Evolutionary conservation across 2,888 invertebrate genomes (phyloP).

Genomic region (Gymnoscelis rufifasciata): DNA sequence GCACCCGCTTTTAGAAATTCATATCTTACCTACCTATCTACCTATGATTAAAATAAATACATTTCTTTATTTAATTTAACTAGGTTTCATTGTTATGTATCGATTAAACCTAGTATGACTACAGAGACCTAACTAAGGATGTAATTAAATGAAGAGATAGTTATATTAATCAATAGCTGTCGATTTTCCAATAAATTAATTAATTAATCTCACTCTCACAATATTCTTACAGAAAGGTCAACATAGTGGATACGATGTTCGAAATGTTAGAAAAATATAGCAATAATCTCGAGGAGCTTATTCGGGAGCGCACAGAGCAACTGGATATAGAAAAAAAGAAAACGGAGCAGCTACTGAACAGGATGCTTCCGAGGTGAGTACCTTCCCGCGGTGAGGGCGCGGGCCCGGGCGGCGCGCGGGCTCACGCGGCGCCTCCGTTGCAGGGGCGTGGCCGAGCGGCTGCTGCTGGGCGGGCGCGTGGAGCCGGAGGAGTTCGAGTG

Average conservation of each 20-base stretch:
- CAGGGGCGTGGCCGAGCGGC: conserved; percentile 93
- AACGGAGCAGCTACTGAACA: conserved; percentile 93
- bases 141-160: no score
- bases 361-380: conserved; percentile 90
- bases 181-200: no score
- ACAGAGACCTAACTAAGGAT: no score
- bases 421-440: neutral
- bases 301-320: conserved; percentile 94
- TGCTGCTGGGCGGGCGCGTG: conserved; percentile 93
- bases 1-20: no score
- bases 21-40: no score
- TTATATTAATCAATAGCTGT: no score
- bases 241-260: conserved; percentile 98
- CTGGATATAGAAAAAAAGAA: conserved; percentile 97
- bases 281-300: conserved; percentile 95
- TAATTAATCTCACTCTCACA: no score
- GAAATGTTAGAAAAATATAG: conserved; percentile 98
- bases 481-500: conserved; percentile 95
- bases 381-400: no score
- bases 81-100: no score
- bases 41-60: no score
- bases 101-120: no score
- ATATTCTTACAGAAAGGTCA: conserved; percentile 90
- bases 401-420: neutral
- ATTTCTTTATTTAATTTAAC: no score